Conservation (phyloP, 2,888 invertebrate genomes). For the Microplitis deprimator region DNA sequence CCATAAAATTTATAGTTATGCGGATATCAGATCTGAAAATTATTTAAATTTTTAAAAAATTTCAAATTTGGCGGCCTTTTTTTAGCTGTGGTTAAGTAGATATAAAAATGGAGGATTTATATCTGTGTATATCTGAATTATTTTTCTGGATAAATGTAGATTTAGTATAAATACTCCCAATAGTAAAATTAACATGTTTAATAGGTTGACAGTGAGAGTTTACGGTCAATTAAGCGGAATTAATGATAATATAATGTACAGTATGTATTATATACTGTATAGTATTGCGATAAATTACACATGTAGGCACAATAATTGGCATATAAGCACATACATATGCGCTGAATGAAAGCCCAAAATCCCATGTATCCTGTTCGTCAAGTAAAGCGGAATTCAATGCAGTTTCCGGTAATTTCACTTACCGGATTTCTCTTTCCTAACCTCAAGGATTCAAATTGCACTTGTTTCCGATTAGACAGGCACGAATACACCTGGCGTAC, state of each 20-base stretch:
- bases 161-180: background rate
- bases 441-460: constrained; percentile 49
- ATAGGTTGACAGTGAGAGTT: constrained; percentile 18
- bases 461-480: constrained; percentile 51
- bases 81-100: no score
- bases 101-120: no score
- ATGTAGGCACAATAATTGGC: constrained; percentile 40
- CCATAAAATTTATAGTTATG: no score
- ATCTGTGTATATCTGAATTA: background rate
- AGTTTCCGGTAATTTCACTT: constrained; percentile 51
- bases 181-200: constrained; percentile 23
- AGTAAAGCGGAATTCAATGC: constrained; percentile 42
- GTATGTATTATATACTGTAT: constrained; percentile 6
- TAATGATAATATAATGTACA: constrained; percentile 8
- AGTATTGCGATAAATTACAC: constrained; percentile 21
- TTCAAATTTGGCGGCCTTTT: no score
- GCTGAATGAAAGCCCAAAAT: constrained; percentile 21
- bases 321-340: constrained; percentile 38
- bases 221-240: constrained; percentile 33
- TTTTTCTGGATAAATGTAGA: background rate
- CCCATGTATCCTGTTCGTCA: constrained; percentile 40
- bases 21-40: no score
- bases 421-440: constrained; percentile 33
- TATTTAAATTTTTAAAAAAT: no score
- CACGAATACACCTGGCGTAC: constrained; percentile 4